Evolutionary conservation across 2,113 vertebrate genomes (phyloP).

Genomic region (Trochalopteron elliotii): DNA sequence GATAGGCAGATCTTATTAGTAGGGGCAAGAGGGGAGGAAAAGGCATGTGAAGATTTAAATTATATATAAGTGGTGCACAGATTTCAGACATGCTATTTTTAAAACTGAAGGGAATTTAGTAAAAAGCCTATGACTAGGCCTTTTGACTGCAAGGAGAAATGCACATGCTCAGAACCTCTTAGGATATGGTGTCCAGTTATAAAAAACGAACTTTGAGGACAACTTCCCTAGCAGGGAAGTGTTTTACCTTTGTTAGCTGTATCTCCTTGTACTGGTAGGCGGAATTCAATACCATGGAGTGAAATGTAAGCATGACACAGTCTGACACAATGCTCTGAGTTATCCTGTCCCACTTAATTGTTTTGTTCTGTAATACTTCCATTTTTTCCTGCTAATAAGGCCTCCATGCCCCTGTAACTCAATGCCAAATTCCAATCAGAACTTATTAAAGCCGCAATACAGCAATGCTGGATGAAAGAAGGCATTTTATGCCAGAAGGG

Average conservation of each 20-base stretch:
- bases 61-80: background rate
- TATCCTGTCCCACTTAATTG: background rate
- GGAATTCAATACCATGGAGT: background rate
- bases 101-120: background rate
- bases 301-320: background rate
- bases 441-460: constrained; percentile 12
- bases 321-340: background rate
- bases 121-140: background rate
- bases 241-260: background rate
- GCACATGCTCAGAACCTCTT: background rate
- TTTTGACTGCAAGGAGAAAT: background rate
- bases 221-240: background rate
- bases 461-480: constrained; percentile 20
- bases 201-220: background rate
- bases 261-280: background rate
- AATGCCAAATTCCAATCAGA: constrained; percentile 17
- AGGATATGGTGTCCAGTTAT: background rate
- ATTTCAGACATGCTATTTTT: background rate
- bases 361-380: constrained; percentile 6
- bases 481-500: constrained; percentile 45
- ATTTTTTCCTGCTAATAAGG: constrained; percentile 10
- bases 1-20: background rate
- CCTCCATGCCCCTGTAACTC: background rate
- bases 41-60: background rate
- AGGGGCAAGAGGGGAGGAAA: background rate